Percentiles rank a stretch among this genome's conserved stretches.
phyloP scores from a whole-genome alignment of 2,888 invertebrate species.

The Siphlonurus alternatus region DNA sequence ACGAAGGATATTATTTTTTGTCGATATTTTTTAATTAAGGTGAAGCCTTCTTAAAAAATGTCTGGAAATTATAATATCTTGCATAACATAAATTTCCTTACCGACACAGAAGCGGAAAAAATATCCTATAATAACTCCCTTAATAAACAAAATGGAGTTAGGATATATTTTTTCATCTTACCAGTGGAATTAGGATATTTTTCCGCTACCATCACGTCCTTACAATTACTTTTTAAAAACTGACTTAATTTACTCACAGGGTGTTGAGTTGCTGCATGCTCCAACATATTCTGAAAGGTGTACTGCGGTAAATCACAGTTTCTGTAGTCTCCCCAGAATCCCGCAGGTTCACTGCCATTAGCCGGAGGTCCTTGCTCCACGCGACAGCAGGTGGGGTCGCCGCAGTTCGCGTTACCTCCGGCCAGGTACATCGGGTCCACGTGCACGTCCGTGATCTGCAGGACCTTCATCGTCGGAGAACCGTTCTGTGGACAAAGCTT shows the following conservation, averaged over 20 bases:
- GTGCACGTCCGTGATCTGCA: slow-evolving; percentile 63
- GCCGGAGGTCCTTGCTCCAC: slow-evolving; percentile 32
- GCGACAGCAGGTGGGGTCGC: slow-evolving; percentile 63
- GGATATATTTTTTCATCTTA: too few relatives aligned
- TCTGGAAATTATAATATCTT: too few relatives aligned
- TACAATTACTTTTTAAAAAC: slow-evolving; percentile 7
- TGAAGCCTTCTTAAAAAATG: too few relatives aligned
- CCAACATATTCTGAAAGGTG: slow-evolving; percentile 46
- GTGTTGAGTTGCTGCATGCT: slow-evolving; percentile 23
- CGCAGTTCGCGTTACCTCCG: slow-evolving; percentile 49
- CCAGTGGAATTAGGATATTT: too few relatives aligned
- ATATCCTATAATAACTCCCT: too few relatives aligned
- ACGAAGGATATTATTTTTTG: too few relatives aligned
- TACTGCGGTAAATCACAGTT: slow-evolving; percentile 60
- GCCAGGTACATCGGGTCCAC: slow-evolving; percentile 55
- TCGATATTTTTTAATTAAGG: too few relatives aligned
- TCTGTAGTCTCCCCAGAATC: slow-evolving; percentile 66
- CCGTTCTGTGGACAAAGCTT: too few relatives aligned
- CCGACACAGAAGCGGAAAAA: too few relatives aligned
- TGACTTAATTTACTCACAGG: slow-evolving; percentile 25
- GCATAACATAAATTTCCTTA: too few relatives aligned
- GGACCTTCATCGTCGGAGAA: slow-evolving; percentile 24
- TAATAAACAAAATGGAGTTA: neutral
- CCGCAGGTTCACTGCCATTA: slow-evolving; percentile 33
- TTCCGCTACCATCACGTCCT: too few relatives aligned